These are phyloP conservation scores for Tragopan temminckii DNA, from an alignment of 2,797 vertebrate genomes.

Conservation along the genomic window DNA sequence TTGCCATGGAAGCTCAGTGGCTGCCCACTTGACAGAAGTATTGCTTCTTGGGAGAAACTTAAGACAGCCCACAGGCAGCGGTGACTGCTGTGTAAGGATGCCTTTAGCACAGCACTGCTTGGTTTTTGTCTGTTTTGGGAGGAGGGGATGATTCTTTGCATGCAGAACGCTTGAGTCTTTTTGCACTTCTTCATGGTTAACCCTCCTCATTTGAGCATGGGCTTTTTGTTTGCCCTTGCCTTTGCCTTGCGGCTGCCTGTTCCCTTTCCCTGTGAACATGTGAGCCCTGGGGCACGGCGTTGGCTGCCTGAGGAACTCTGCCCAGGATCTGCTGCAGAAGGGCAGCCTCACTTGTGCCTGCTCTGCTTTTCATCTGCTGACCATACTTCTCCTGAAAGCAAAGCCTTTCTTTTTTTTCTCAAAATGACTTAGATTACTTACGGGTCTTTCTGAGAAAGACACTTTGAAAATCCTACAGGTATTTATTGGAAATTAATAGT, in stretches of 20 bases:
- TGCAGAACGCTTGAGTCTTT: not conserved
- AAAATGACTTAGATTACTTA: not conserved
- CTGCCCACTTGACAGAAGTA: not conserved
- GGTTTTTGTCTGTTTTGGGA: not conserved
- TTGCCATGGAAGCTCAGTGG: not conserved
- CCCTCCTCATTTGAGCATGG: not conserved
- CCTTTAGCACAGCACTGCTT: not conserved
- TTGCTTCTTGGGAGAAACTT: not conserved
- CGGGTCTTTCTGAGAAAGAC: not conserved
- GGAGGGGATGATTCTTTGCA: not conserved
- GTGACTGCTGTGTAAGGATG: not conserved
- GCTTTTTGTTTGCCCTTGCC: no score
- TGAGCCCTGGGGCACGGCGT: accelerated
- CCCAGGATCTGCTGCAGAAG: accelerated
- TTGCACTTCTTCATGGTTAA: not conserved
- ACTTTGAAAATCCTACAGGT: accelerated
- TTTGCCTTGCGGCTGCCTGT: accelerated
- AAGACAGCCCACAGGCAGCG: accelerated
- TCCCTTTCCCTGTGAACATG: accelerated
- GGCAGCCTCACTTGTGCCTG: accelerated
- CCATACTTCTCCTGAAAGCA: not conserved
- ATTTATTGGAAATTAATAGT: not conserved
- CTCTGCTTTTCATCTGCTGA: accelerated
- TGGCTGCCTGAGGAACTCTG: not conserved
- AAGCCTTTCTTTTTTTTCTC: not conserved